Base-by-base conservation (phyloP, 2,797 vertebrate genomes). In the Coluber constrictor region DNA sequence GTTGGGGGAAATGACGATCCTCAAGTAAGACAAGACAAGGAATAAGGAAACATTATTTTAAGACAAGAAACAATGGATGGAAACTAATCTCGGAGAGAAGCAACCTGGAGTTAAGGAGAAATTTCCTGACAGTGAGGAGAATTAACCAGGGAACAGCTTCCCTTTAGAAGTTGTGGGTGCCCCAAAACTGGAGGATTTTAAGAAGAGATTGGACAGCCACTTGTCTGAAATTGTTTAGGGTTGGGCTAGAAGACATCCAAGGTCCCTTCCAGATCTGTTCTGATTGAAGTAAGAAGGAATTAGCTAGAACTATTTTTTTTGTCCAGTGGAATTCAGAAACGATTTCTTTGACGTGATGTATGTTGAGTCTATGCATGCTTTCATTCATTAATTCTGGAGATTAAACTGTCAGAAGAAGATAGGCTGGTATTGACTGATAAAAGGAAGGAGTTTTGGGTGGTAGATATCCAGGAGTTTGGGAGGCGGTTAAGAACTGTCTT, bases 361-460 rank as follows among this genome's bases (percentile, higher is more conserved):
- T 47, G 23, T 51, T 13, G 23, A 20, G 10, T 29, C 15, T 20
- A 12, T 55, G 15, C 8, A 61, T 79, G 43, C 86, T 83, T 91
- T 56, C 70, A 55, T 88, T 63, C 79, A 91, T 88, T 88, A 91
- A 61, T 89, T 47, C 63, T 59, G 47, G 57, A 86, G 87, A 89
- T 89, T 86, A 89, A 60, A 3, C n/a, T 88, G 90, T 93, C 90
- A 91, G 47, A 86, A 51, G 70, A 56, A 51, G 87, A 56, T 91
- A 3, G 16, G 56, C 66, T 91, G 87, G 87, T 89, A 89, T 91
- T 51, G 43, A 56, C 70, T 56, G 93, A 93, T 93, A 89, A 93
- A 91, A 59, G n/a, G 55, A 29, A 91, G 57, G 87, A 29, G 70
- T 56, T 93, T 66, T 4, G 56, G 87, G 43, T 63, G 70, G 27